Percentiles rank a stretch among this genome's conserved stretches.
phyloP scores from a whole-genome alignment of 2,113 vertebrate genomes.

The Micronycteris hirsuta region DNA sequence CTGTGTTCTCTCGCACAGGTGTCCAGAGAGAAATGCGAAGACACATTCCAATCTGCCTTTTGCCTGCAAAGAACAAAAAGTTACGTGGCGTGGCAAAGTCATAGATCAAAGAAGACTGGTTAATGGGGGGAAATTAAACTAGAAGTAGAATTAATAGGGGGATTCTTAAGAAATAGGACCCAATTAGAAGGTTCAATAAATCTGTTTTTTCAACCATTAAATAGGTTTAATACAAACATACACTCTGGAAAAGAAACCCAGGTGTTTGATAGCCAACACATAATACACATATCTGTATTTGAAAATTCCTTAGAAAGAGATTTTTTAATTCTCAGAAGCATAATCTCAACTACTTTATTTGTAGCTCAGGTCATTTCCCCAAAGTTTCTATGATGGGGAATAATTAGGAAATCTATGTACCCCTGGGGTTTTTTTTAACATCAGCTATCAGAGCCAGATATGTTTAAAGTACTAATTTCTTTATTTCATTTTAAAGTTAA shows the following conservation, averaged over 20 bases:
- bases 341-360: not conserved
- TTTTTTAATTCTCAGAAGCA: not conserved
- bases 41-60: not conserved
- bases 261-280: not conserved
- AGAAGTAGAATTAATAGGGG: not conserved
- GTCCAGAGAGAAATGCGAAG: not conserved
- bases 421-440: not conserved
- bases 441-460: not conserved
- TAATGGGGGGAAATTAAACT: not conserved
- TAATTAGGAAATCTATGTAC: not conserved
- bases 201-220: not conserved
- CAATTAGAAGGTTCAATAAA: not conserved
- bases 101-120: not conserved
- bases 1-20: not conserved
- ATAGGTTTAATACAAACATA: not conserved
- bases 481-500: slow-evolving; percentile 30
- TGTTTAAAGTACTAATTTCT: not conserved
- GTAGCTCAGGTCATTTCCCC: not conserved
- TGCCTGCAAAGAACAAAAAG: not conserved
- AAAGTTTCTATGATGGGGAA: not conserved
- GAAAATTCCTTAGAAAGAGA: not conserved
- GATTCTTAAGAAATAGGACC: not conserved
- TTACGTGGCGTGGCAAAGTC: not conserved
- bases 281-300: not conserved
- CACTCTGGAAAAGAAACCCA: not conserved